These are phyloP conservation scores for Psilopsiagon aurifrons DNA, from an alignment of 2,113 vertebrate species.

Conservation along the genomic window DNA sequence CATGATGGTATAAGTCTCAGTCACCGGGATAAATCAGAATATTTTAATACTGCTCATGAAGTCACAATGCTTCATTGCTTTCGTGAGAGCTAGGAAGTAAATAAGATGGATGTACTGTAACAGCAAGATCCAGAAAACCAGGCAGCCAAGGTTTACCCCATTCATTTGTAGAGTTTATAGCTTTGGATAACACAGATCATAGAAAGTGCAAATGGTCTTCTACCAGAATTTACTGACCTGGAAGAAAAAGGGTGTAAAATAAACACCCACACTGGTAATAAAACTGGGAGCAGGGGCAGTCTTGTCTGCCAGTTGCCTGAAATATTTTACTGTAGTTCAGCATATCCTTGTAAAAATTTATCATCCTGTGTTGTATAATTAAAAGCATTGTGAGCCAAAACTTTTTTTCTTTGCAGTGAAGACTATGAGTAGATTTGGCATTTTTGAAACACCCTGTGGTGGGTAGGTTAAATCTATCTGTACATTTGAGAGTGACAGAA, in stretches of 20 bases:
- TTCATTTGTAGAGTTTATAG: constrained; percentile 58
- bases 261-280: constrained; percentile 49
- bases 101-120: constrained; percentile 34
- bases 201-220: constrained; percentile 51
- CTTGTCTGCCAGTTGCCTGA: constrained; percentile 3
- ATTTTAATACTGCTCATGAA: constrained; percentile 42
- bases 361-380: constrained; percentile 15
- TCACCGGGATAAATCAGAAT: constrained; percentile 12
- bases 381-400: neutral
- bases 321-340: constrained; percentile 36
- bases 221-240: constrained; percentile 62
- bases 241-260: constrained; percentile 36
- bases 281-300: constrained; percentile 17
- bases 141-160: constrained; percentile 17
- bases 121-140: neutral
- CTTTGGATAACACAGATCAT: neutral
- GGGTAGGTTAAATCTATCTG: neutral
- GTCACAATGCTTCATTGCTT: constrained; percentile 20
- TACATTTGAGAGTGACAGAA: neutral
- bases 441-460: neutral
- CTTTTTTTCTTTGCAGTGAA: neutral
- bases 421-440: neutral
- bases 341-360: neutral
- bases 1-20: neutral
- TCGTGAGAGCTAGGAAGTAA: constrained; percentile 35